These are phyloP conservation scores for Takifugu bimaculatus DNA, from an alignment of 2,113 vertebrate species.

Conservation along the genomic window DNA sequence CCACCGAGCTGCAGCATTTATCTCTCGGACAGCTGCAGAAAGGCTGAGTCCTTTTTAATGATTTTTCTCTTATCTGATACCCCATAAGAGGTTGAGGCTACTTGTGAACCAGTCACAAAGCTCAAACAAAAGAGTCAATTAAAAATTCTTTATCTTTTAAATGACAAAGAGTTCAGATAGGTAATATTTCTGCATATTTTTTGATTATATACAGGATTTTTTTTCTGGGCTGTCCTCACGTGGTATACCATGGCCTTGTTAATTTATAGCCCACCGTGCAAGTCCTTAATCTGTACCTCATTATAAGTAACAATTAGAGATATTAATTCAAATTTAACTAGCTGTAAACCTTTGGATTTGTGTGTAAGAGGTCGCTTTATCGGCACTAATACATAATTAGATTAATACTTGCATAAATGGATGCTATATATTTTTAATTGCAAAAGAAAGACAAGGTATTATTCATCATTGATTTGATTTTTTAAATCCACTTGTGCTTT, in stretches of 20 bases:
- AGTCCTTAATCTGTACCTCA: constrained; percentile 23
- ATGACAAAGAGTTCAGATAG: constrained; percentile 21
- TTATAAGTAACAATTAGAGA: constrained; percentile 6
- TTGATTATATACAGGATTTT: constrained; percentile 5
- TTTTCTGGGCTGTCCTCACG: constrained; percentile 7
- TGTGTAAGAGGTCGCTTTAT: background rate
- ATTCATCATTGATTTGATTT: no score
- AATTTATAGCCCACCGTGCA: constrained; percentile 24
- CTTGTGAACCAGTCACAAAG: constrained; percentile 36
- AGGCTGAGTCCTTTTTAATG: constrained; percentile 44
- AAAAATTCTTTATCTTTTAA: constrained; percentile 38
- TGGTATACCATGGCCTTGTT: constrained; percentile 8
- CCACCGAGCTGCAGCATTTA: constrained; percentile 31
- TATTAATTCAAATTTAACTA: constrained; percentile 1
- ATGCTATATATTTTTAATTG: no score
- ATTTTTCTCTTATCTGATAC: constrained; percentile 37
- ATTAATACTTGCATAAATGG: no score
- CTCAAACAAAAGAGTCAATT: constrained; percentile 43
- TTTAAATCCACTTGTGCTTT: no score
- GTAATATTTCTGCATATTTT: constrained; percentile 32
- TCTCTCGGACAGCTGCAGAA: constrained; percentile 31
- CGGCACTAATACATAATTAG: no score
- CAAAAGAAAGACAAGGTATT: no score
- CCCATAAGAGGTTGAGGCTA: constrained; percentile 29
- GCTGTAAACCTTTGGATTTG: background rate